These are phyloP conservation scores for Brachypterus glaber DNA, from an alignment of 2,888 invertebrate genomes.

Conservation along the genomic window DNA sequence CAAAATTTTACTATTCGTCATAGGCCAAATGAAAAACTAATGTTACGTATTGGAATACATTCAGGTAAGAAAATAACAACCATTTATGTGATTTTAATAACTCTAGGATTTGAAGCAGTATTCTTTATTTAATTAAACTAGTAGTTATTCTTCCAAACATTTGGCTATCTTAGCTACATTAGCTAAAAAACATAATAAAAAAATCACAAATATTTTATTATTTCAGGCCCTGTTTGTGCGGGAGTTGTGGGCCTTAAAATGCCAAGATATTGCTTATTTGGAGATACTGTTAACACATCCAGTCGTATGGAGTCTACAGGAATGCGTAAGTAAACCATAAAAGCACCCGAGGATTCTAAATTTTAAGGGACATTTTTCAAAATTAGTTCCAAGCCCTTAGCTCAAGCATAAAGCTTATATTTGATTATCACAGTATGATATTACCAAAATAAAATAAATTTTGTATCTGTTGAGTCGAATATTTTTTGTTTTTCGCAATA, in stretches of 20 bases:
- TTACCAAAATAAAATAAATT: too few relatives aligned
- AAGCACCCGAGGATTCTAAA: too few relatives aligned
- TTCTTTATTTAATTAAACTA: not conserved
- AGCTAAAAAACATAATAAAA: too few relatives aligned
- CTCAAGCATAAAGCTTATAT: too few relatives aligned
- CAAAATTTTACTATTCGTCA: conserved; percentile 82
- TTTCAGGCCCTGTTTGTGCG: conserved; percentile 76
- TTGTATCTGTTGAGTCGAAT: too few relatives aligned
- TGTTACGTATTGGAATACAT: conserved; percentile 84
- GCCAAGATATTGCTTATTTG: conserved; percentile 88
- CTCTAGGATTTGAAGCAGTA: conserved; percentile 2
- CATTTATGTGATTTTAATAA: not conserved
- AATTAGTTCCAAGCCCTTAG: too few relatives aligned
- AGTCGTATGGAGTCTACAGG: conserved; percentile 82
- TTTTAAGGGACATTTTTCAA: too few relatives aligned
- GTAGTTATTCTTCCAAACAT: too few relatives aligned
- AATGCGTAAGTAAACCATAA: conserved; percentile 56
- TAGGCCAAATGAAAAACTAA: conserved; percentile 71
- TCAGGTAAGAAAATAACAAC: conserved; percentile 48
- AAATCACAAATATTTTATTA: conserved; percentile 3
- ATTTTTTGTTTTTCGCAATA: too few relatives aligned
- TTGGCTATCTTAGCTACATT: too few relatives aligned
- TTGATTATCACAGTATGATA: too few relatives aligned
- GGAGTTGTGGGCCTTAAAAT: conserved; percentile 89
- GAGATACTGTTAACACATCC: conserved; percentile 88